These are phyloP conservation scores for Microcebus jonahi DNA, from an alignment of 2,113 vertebrate species.

Conservation along the genomic window DNA sequence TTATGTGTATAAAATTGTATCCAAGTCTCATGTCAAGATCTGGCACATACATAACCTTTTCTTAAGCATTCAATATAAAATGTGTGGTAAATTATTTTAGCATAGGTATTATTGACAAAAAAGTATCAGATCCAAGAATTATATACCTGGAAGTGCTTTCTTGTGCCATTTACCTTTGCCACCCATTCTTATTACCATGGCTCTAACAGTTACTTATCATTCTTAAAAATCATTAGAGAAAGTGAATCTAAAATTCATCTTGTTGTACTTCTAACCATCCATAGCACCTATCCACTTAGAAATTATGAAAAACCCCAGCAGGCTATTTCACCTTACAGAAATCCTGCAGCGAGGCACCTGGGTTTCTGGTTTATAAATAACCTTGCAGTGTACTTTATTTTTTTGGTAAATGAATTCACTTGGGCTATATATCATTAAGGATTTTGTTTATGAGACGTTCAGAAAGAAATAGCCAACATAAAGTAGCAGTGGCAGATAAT, in stretches of 20 bases:
- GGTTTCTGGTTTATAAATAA: constrained; percentile 40
- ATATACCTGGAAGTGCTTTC: not conserved
- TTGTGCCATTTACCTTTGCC: not conserved
- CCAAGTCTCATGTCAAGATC: not conserved
- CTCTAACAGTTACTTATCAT: not conserved
- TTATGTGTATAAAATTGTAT: not conserved
- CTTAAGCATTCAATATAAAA: constrained; percentile 7
- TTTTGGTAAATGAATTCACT: constrained; percentile 45
- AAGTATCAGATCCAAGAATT: not conserved
- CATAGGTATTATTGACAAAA: not conserved
- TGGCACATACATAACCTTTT: not conserved
- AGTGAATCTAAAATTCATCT: not conserved
- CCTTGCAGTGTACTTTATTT: not conserved
- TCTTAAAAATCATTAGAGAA: constrained; percentile 10
- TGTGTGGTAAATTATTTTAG: not conserved
- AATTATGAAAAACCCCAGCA: not conserved
- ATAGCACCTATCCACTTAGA: not conserved
- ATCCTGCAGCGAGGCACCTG: not conserved
- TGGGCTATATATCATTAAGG: constrained; percentile 6
- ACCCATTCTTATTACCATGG: not conserved
- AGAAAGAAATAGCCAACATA: constrained; percentile 39
- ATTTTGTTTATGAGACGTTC: constrained; percentile 41
- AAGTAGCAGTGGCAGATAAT: constrained; percentile 63
- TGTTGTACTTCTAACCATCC: not conserved
- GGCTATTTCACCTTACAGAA: constrained; percentile 46